phyloP scores from a whole-genome alignment of 2,797 vertebrate species.

The Toxotes lorentzi region DNA sequence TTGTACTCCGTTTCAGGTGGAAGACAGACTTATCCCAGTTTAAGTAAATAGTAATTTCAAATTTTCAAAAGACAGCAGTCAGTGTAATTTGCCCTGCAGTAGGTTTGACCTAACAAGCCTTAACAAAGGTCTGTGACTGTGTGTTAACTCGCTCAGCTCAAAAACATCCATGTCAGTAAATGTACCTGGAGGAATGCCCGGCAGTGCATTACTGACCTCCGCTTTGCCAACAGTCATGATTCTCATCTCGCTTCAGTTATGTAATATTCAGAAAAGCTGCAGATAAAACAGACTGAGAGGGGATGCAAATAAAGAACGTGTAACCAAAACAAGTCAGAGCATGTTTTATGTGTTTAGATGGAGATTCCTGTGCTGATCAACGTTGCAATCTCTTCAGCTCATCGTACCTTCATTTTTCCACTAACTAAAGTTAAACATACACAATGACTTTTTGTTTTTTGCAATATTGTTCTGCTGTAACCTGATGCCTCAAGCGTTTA shows the following conservation, averaged over 20 bases:
- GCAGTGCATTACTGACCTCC: background rate
- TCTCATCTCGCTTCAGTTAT: background rate
- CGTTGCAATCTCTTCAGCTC: too few species aligned
- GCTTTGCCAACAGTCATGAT: background rate
- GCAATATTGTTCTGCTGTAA: slow-evolving; percentile 5
- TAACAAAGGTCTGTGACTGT: slow-evolving; percentile 34
- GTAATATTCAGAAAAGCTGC: background rate
- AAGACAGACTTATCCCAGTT: background rate
- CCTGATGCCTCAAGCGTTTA: background rate
- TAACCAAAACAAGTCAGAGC: background rate
- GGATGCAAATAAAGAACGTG: background rate
- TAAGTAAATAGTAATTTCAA: background rate
- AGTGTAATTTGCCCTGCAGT: background rate
- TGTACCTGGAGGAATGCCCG: background rate
- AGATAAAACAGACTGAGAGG: background rate
- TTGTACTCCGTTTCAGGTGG: background rate
- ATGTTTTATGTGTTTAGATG: background rate
- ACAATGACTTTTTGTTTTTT: background rate
- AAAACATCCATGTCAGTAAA: background rate
- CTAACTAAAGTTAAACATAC: background rate
- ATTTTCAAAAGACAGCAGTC: background rate
- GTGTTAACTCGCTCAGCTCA: slow-evolving; percentile 20
- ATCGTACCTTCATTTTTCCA: background rate
- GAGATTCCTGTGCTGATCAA: background rate
- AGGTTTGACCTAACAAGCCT: background rate